Evolutionary conservation across 2,113 vertebrate genomes (phyloP).

Genomic region (Sinocyclocheilus maitianheensis): DNA sequence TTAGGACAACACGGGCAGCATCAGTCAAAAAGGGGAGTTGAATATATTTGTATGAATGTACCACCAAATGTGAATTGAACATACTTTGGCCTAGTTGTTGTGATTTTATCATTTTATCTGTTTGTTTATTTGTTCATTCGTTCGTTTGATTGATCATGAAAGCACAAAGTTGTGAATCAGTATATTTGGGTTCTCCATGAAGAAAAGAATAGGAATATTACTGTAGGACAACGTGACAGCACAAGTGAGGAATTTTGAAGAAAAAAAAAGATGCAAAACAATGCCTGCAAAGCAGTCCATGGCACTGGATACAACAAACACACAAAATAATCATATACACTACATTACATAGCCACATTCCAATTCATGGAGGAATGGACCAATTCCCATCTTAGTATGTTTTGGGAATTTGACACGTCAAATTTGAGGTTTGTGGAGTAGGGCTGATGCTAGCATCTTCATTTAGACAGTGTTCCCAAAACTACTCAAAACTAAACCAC

Average conservation of each 20-base stretch:
- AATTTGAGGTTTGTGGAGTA: neutral
- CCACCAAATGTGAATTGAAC: constrained; percentile 76
- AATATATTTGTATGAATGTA: constrained; percentile 70
- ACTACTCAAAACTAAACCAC: neutral
- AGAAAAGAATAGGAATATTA: neutral
- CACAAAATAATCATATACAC: neutral
- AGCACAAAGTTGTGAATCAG: constrained; percentile 64
- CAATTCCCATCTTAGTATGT: neutral
- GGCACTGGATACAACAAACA: constrained; percentile 39
- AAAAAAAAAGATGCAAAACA: neutral
- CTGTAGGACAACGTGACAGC: constrained; percentile 24
- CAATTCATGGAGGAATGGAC: neutral
- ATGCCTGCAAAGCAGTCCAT: constrained; percentile 1
- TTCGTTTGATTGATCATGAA: constrained; percentile 45
- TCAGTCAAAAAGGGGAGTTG: constrained; percentile 34
- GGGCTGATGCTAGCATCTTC: neutral
- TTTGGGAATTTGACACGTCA: neutral
- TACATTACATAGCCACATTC: neutral
- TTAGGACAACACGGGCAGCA: neutral
- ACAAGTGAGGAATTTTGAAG: constrained; percentile 10
- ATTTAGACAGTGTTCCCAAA: constrained; percentile 18
- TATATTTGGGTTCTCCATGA: neutral
- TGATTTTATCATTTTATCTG: constrained; percentile 25
- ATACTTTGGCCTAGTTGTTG: constrained; percentile 55
- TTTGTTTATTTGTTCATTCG: constrained; percentile 15